Conservation (phyloP, 2,113 vertebrate species). For the Corythornis madagascariensis region DNA sequence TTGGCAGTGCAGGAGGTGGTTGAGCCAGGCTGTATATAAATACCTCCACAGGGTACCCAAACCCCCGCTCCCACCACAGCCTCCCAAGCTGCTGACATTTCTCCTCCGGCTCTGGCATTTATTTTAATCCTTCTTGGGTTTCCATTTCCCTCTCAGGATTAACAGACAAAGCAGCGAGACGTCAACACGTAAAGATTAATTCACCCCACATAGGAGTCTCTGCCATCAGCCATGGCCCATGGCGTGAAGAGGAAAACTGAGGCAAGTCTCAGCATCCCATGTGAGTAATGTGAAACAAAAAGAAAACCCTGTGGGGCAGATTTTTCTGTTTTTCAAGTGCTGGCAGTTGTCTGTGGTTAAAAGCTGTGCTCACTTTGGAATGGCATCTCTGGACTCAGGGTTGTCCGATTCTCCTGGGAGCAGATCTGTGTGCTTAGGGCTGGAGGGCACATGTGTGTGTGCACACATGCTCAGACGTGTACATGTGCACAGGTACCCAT, state of each 20-base stretch:
- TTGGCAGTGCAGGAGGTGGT: neutral
- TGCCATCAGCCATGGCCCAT: rapidly evolving
- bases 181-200: neutral
- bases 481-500: rapidly evolving
- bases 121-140: neutral
- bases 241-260: neutral
- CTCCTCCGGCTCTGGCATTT: neutral
- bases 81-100: neutral
- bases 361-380: neutral
- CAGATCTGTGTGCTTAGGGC: no score
- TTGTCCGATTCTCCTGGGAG: neutral
- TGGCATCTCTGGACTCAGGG: neutral
- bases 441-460: neutral
- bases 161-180: neutral
- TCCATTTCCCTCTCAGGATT: neutral
- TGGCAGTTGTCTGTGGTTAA: neutral
- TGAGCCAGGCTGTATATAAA: neutral
- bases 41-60: neutral
- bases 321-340: neutral
- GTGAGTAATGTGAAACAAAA: rapidly evolving
- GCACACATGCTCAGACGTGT: neutral
- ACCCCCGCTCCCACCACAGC: rapidly evolving
- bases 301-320: rapidly evolving
- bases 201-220: rapidly evolving
- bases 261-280: neutral